Evolutionary conservation across 2,113 vertebrate genomes (phyloP).

Genomic region (Oryzias javanicus): DNA sequence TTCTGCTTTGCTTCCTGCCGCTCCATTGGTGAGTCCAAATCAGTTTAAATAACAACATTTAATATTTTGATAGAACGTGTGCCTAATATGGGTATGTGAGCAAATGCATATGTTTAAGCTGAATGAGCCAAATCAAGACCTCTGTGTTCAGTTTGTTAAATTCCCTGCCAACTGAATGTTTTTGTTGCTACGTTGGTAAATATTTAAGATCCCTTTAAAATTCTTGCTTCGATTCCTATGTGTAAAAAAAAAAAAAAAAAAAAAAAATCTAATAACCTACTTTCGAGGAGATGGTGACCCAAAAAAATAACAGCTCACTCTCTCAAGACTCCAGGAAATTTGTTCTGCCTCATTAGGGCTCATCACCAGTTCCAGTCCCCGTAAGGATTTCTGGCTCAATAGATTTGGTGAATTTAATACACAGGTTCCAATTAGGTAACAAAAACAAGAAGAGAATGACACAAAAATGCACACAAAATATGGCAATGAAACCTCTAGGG

Average conservation of each 20-base stretch:
- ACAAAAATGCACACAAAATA: too few relatives aligned
- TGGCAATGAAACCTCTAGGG: too few relatives aligned
- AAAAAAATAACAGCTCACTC: conserved; percentile 21
- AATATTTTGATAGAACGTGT: conserved; percentile 4
- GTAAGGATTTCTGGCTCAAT: too few relatives aligned
- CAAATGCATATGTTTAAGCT: not conserved
- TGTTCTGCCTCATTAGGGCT: too few relatives aligned
- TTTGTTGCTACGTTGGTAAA: conserved; percentile 6
- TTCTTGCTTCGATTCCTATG: too few relatives aligned
- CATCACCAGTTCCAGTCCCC: too few relatives aligned
- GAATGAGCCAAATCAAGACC: not conserved
- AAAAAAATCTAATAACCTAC: conserved; percentile 6
- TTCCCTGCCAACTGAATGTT: conserved; percentile 3
- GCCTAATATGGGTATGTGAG: conserved; percentile 4
- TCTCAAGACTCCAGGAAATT: too few relatives aligned
- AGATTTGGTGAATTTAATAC: too few relatives aligned
- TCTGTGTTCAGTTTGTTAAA: conserved; percentile 18
- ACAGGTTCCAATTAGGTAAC: too few relatives aligned
- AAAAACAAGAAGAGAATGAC: too few relatives aligned
- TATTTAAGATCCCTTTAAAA: conserved; percentile 2
- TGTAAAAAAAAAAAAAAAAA: too few relatives aligned
- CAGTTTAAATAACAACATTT: conserved; percentile 17
- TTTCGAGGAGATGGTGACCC: conserved; percentile 32
- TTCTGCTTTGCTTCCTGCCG: conserved; percentile 33
- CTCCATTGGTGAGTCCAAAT: conserved; percentile 59